These are phyloP conservation scores for Avahi laniger DNA, from an alignment of 2,797 vertebrate genomes.

Conservation along the genomic window DNA sequence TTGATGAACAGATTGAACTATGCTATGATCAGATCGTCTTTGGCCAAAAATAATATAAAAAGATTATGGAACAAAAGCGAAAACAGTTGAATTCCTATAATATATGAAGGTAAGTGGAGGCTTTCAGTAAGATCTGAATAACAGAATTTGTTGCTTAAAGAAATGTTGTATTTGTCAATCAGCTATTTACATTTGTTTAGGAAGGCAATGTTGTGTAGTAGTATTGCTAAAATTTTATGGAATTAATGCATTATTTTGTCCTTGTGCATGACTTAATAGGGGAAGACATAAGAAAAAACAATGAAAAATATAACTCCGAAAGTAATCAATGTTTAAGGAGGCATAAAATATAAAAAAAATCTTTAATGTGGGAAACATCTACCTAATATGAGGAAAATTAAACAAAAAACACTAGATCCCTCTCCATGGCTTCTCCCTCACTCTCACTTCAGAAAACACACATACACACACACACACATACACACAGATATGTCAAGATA, in stretches of 20 bases:
- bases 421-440: not conserved
- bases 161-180: not conserved
- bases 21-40: not conserved
- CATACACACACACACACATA: not conserved
- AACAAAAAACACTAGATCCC: not conserved
- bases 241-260: constrained; percentile 6
- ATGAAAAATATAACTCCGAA: not conserved
- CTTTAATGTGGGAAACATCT: not conserved
- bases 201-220: not conserved
- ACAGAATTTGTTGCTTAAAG: not conserved
- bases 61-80: not conserved
- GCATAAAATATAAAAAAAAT: not conserved
- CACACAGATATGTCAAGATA: not conserved
- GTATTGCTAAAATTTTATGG: not conserved
- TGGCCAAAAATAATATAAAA: not conserved
- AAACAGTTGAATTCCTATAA: not conserved
- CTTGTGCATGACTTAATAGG: not conserved
- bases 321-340: not conserved
- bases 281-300: not conserved
- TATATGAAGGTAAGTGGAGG: not conserved
- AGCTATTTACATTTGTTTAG: not conserved
- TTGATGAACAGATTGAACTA: not conserved
- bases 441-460: not conserved
- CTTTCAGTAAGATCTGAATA: not conserved
- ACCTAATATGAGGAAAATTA: not conserved